Base-by-base conservation (phyloP, 2,113 vertebrate species). In the Coregonus clupeaformis region DNA sequence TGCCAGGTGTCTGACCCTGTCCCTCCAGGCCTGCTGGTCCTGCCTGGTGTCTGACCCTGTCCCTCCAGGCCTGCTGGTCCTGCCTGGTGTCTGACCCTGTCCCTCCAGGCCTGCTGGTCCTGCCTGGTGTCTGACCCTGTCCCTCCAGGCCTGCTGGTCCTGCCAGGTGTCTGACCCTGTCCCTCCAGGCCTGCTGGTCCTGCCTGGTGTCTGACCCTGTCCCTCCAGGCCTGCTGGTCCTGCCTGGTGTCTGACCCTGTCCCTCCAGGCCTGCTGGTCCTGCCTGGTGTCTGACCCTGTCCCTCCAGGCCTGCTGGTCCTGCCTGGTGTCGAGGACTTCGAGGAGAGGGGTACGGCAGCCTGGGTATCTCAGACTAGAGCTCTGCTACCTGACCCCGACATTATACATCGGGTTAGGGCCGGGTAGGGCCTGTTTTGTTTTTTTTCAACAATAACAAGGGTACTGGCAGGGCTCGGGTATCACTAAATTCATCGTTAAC, bases 301-400 rank as follows among this genome's bases (percentile, higher is more conserved):
- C 55, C 79, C 0, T 81, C 81, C 18, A 3, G 59, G 1, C 81
- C 42, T 1, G 42, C 3, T 14, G 18, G 27, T 27, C 14, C 11
- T 14, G 13, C 3, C 12, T 49, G 85, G 65, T 30, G 77, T 85
- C 0, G 75, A 27, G 0, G 84, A 77, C 57, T 32, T 82, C n/a
- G 80, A 11, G 81, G 69, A 1, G 84, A 89, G 12, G 91, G 91
- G 47, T 90, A 88, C 18, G 90, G 91, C 3, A 88, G 4, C 13
- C 91, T 82, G 77, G 91, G 92, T 18, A 92, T 92, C 89, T 86
- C 73, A 89, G 82, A 72, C 89, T 91, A 79, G 91, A 87, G 13
- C 88, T 86, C 66, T 89, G 86, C 63, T 92, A 89, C 18, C 84
- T 13, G 24, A 25, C 68, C 18, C 84, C 18, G 24, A 25, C 68